A percentile compares a stretch with the other conserved stretches of the same genome.
These are phyloP conservation scores for Montipora foliosa DNA, from an alignment of 64 coral and sea anemone genomes.

Conservation along the genomic window DNA sequence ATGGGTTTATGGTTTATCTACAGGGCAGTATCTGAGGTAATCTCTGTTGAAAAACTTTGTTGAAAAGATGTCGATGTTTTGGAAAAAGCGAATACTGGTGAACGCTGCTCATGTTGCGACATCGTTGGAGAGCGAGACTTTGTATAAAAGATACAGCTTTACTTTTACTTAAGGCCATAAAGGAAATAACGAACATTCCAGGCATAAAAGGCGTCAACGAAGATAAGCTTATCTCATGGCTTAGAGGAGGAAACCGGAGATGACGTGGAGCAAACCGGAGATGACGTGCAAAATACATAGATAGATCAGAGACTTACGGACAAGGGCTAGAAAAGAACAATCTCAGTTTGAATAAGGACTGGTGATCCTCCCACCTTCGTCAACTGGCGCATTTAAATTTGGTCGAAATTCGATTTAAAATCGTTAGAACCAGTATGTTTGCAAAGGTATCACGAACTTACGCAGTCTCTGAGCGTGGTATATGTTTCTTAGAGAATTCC, in stretches of 20 bases:
- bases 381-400: constrained; percentile 22
- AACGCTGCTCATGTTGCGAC: constrained; percentile 69
- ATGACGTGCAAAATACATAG: constrained; percentile 19
- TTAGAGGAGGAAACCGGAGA: constrained; percentile 21
- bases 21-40: constrained; percentile 36
- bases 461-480: background rate
- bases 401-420: constrained; percentile 11
- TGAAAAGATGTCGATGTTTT: background rate
- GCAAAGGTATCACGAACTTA: constrained; percentile 13
- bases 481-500: background rate
- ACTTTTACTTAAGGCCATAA: constrained; percentile 29
- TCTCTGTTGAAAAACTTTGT: constrained; percentile 49
- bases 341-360: background rate
- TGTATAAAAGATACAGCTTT: constrained; percentile 22
- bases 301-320: constrained; percentile 29
- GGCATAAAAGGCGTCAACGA: constrained; percentile 34
- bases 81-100: background rate
- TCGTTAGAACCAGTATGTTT: background rate
- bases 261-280: background rate
- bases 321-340: background rate
- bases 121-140: constrained; percentile 37
- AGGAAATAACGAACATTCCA: constrained; percentile 15
- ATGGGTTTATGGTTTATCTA: constrained; percentile 23
- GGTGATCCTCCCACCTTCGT: constrained; percentile 19
- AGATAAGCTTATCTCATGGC: constrained; percentile 56